phyloP scores from a whole-genome alignment of 2,888 invertebrate genomes.

The Habrosyne pyritoides region DNA sequence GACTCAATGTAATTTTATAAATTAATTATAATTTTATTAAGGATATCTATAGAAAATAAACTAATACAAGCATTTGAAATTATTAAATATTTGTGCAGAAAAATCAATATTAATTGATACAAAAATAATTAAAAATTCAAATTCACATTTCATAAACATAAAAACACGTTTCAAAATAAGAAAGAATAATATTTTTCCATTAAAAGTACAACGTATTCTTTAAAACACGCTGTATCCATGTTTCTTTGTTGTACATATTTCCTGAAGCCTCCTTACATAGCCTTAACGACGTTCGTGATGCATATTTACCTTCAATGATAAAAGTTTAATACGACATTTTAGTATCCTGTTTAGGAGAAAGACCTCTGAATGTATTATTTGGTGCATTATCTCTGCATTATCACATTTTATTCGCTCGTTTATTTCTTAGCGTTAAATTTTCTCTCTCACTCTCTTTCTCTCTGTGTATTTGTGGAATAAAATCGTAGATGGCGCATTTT shows the following conservation, averaged over 20 bases:
- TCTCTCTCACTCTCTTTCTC: too few species aligned
- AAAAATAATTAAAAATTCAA: too few species aligned
- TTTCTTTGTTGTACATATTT: not conserved
- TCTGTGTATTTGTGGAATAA: not conserved
- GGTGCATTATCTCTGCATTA: not conserved
- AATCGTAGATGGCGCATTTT: not conserved
- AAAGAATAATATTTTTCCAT: too few species aligned
- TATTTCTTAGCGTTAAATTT: not conserved
- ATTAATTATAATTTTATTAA: too few species aligned
- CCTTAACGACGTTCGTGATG: not conserved
- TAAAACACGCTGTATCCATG: not conserved
- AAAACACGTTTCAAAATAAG: too few species aligned
- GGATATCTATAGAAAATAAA: too few species aligned
- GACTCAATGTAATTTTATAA: too few species aligned
- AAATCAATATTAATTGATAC: too few species aligned
- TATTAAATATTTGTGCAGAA: too few species aligned
- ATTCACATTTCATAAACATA: too few species aligned
- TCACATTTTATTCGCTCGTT: not conserved
- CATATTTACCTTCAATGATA: constrained; percentile 5
- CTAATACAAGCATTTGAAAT: too few species aligned
- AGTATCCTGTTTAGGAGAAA: not conserved
- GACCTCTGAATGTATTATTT: not conserved
- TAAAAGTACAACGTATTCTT: too few species aligned
- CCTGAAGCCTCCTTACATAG: not conserved
- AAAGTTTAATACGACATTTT: constrained; percentile 4